Base-by-base conservation (phyloP, 2,113 vertebrate species). In the Sarotherodon lohbergeri region DNA sequence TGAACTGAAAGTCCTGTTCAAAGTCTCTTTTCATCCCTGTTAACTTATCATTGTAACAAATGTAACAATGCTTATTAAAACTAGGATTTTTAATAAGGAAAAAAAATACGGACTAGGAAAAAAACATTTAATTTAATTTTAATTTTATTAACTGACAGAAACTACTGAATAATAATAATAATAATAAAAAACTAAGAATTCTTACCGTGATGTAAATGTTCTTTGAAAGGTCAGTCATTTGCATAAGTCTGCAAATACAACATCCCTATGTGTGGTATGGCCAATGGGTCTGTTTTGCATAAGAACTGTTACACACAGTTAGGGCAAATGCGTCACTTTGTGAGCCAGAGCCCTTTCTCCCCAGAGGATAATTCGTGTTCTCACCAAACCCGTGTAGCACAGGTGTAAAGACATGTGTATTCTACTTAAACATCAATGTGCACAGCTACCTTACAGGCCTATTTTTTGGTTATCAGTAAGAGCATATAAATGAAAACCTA, bases 221-320 rank as follows among this genome's bases (percentile, higher is more conserved):
- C 80, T 66, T 82, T 87, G 86, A 95, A 94, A 94, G 93, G 93
- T 94, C 93, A 88, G 32, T 88, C 78, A 91, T 94, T 93, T 93
- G 91, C 93, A 94, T 94, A 85, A 78, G 82, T 34, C 92, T 86
- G 91, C 87, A 90, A 82, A 85, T 83, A 88, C 63, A 92, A 90
- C 88, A 86, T 78, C 86, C n/a, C 88, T 6, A 82, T 81, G 86
- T 89, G 92, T 46, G 86, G 81, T 91, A 79, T 80, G 86, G 88
- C 93, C 92, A 9, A 11, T 83, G 90, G 93, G 24, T 57, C 87
- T 88, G 88, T 66, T 95, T 92, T 92, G 89, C 93, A 93, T 92
- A 85, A 39, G 82, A 83, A 87, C 87, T 54, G 91, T 84, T 93
- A 22, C 19, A 41, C 85, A 39, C 84, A 22, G 84, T 9, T 71